Percentiles rank a stretch among this genome's conserved stretches.
Conservation (phyloP, 2,113 vertebrate species). For the Pluvialis apricaria region DNA sequence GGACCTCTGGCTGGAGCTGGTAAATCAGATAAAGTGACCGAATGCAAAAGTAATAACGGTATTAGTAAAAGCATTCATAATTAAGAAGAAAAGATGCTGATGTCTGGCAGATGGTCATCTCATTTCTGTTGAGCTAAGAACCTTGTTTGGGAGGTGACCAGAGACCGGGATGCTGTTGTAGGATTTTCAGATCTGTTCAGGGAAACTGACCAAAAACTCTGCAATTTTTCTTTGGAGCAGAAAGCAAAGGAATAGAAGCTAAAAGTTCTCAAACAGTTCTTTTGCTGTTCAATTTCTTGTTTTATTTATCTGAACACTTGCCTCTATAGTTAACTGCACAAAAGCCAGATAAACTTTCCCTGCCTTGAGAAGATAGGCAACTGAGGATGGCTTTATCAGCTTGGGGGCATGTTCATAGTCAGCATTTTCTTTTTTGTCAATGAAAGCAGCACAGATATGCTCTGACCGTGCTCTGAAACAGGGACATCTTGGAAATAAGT, state of each 20-base stretch:
- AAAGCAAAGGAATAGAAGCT: not conserved
- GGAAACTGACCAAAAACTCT: not conserved
- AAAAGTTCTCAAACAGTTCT: not conserved
- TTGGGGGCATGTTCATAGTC: accelerated
- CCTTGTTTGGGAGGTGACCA: not conserved
- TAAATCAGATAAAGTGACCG: not conserved
- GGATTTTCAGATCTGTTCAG: not conserved
- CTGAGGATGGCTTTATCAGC: not conserved
- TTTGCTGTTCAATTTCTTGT: not conserved
- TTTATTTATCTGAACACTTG: not conserved
- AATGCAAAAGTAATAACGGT: not conserved
- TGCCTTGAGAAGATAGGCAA: not conserved
- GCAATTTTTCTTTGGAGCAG: not conserved
- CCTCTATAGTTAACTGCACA: not conserved
- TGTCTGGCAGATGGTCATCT: not conserved
- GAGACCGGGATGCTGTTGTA: not conserved
- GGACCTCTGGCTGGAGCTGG: not conserved
- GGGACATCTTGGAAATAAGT: not conserved
- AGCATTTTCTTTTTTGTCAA: not conserved
- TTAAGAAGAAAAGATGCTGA: not conserved
- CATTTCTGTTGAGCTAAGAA: not conserved
- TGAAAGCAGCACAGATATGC: not conserved
- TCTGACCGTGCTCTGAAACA: not conserved
- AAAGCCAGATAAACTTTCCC: not conserved
- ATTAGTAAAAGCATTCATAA: not conserved